Conservation (phyloP, 2,888 invertebrate genomes). For the Zaprionus obscuricornis region DNA sequence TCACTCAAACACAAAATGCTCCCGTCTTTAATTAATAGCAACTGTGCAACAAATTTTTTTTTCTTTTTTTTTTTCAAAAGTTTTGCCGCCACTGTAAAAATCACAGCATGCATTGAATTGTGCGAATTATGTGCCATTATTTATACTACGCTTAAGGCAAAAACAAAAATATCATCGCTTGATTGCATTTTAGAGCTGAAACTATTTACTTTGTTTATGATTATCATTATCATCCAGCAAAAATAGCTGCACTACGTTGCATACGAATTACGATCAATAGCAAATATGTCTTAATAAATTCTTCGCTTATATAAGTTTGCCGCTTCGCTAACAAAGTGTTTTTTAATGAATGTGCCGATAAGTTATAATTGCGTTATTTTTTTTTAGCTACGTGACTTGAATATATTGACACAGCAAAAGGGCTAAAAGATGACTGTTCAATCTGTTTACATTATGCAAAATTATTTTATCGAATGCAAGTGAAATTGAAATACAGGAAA, state of each 20-base stretch:
- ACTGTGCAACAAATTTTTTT: conserved; percentile 45
- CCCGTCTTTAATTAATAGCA: conserved; percentile 65
- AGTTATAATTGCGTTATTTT: conserved; percentile 1
- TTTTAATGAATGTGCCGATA: conserved; percentile 2
- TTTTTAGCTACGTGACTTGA: conserved; percentile 17
- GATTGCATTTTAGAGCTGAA: conserved; percentile 41
- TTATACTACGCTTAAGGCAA: conserved; percentile 33
- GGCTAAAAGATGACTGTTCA: too few species aligned
- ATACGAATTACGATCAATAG: too few species aligned
- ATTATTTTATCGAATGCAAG: too few species aligned
- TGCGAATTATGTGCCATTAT: conserved; percentile 36
- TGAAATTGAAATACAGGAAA: too few species aligned
- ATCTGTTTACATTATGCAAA: too few species aligned
- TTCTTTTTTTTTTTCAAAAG: conserved; percentile 55
- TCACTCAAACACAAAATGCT: conserved; percentile 70
- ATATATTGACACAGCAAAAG: background rate
- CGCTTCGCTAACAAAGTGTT: background rate
- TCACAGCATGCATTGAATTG: conserved; percentile 38
- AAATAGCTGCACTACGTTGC: background rate
- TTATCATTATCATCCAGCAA: conserved; percentile 36
- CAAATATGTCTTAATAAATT: too few species aligned
- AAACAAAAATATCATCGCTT: conserved; percentile 39
- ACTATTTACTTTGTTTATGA: conserved; percentile 53
- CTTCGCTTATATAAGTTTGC: background rate
- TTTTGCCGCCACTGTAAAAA: conserved; percentile 40